These are phyloP conservation scores for Poecile atricapillus DNA, from an alignment of 2,113 vertebrate genomes.

Conservation along the genomic window DNA sequence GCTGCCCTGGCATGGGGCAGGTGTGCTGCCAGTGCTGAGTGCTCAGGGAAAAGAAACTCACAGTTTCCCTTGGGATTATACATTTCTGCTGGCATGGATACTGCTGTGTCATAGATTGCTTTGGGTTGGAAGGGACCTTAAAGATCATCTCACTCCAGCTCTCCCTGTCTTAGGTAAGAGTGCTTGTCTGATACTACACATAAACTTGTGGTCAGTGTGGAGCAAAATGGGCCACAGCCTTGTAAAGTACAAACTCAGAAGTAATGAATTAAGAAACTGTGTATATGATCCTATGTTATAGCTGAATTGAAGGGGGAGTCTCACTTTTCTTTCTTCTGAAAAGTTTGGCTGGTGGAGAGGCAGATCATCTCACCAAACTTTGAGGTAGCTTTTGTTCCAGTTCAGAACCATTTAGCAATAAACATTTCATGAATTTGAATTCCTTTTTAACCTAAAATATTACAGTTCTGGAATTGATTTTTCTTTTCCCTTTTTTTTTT, in stretches of 20 bases:
- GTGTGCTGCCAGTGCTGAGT: background rate
- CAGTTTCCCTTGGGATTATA: background rate
- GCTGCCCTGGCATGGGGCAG: background rate
- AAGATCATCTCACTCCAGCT: background rate
- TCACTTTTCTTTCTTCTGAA: background rate
- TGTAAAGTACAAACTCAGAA: background rate
- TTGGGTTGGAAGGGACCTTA: background rate
- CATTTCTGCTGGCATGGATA: background rate
- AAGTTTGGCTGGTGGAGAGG: background rate
- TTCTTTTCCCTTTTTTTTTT: background rate
- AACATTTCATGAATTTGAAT: background rate
- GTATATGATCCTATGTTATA: background rate
- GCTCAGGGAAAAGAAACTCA: background rate
- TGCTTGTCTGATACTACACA: background rate
- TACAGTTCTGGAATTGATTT: background rate
- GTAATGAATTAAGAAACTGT: background rate
- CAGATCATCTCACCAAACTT: background rate
- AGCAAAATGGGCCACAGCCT: background rate
- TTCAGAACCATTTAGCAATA: background rate
- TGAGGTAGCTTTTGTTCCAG: background rate
- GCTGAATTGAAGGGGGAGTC: background rate
- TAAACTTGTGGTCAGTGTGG: background rate
- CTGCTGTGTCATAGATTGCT: background rate
- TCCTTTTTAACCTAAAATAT: background rate
- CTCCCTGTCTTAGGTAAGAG: background rate